Percentiles rank a stretch among this genome's conserved stretches.
Evolutionary conservation across 2,888 invertebrate species (phyloP).

Genomic region (Strigamia transsilvanica): DNA sequence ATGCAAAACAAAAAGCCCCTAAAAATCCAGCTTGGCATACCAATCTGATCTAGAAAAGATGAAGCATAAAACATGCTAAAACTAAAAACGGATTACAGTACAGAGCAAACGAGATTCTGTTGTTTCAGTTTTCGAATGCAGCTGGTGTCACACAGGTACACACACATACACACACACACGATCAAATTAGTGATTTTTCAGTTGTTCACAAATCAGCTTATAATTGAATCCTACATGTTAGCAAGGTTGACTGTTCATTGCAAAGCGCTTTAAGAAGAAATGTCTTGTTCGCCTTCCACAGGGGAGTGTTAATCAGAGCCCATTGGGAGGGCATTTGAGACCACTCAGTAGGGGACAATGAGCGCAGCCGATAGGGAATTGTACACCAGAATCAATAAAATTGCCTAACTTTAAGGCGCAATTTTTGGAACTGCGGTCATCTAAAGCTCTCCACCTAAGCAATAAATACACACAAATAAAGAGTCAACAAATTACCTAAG

Average conservation of each 20-base stretch:
- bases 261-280: slow-evolving; percentile 31
- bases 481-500: slow-evolving; percentile 28
- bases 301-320: slow-evolving; percentile 35
- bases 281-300: slow-evolving; percentile 16
- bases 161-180: not conserved
- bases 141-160: no score
- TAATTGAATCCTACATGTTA: slow-evolving; percentile 20
- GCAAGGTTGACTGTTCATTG: slow-evolving; percentile 17
- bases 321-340: slow-evolving; percentile 43
- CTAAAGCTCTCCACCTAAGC: not conserved
- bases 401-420: slow-evolving; percentile 41
- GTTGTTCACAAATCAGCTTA: slow-evolving; percentile 21
- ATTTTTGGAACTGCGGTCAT: slow-evolving; percentile 43
- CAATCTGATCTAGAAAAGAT: no score
- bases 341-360: slow-evolving; percentile 49
- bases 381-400: slow-evolving; percentile 36
- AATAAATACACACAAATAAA: slow-evolving; percentile 33
- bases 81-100: no score
- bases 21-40: no score
- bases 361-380: slow-evolving; percentile 38
- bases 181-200: not conserved
- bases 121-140: no score
- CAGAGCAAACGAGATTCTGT: no score
- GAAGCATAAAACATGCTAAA: no score
- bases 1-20: no score